Evolutionary conservation across 2,888 invertebrate genomes (phyloP), one percentile per base, ranked within the genome.

Genomic region (Tigriopus californicus): DNA sequence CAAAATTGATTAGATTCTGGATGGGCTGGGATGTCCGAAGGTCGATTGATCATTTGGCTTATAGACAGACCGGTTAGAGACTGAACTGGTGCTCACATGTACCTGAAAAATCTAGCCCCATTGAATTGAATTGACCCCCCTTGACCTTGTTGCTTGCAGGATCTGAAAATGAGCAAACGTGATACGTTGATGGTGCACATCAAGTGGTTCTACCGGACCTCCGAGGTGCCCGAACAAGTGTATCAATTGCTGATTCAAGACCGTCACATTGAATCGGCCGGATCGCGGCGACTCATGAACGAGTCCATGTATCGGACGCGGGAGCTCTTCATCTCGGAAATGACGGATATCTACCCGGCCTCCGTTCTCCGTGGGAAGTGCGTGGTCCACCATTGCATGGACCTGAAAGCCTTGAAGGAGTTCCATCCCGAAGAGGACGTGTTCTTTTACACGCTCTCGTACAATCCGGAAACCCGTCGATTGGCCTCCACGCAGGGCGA

Each of bases 401-500:
- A 76, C 67, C 70, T 76, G 59, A 67, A 68, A 62, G 69, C 72
- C 58, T 71, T 70, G 48, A 67, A 69, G 61, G 70, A 70, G 60
- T 75, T 74, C 65, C 67, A 70, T 61, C 73, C 74, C 13, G 66
- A 66, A 59, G 69, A 70, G 56, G 74, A 76, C 67, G 70, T 70
- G 47, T 77, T 76, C 68, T 77, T 76, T 69, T 75, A 73, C 68
- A 72, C 76, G 59, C 70, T 76, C 60, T 64, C 63, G 40, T 77
- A 74, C 66, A 76, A 76, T 65, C 74, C 74, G 46, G 75, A 76
- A 67, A 75, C 74, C 61, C 70, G 74, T 66, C 51, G 72, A 63
- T 73, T 77, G 74, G 76, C 76, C 66, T 74, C 74, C 66, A 74
- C 74, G 61, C 77, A 76, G 70, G 77, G 77, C 61, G 76, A 77